Conservation (phyloP, 2,888 invertebrate genomes). For the Ryuthela nishihirai region DNA sequence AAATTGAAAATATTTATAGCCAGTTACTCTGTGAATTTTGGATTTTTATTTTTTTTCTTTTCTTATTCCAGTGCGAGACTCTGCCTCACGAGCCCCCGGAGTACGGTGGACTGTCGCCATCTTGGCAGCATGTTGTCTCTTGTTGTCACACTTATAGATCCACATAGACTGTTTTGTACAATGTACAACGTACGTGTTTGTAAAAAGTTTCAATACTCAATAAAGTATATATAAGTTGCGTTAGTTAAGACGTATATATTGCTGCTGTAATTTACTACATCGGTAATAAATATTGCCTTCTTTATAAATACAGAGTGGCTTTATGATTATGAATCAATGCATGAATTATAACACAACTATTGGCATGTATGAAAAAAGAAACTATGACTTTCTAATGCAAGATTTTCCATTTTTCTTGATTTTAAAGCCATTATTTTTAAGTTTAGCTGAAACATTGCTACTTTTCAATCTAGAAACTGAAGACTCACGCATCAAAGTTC, state of each 20-base stretch:
- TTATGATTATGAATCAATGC: no score
- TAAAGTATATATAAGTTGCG: conserved; percentile 23
- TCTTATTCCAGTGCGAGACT: conserved; percentile 30
- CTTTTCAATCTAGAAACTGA: no score
- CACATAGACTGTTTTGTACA: conserved; percentile 37
- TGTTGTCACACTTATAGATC: conserved; percentile 35
- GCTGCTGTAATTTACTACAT: conserved; percentile 26
- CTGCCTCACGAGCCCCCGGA: conserved; percentile 29
- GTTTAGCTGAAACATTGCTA: no score
- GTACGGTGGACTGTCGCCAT: conserved; percentile 34
- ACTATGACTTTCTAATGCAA: no score
- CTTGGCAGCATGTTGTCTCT: conserved; percentile 34
- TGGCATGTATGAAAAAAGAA: no score
- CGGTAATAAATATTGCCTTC: conserved; percentile 21
- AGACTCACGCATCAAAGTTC: no score
- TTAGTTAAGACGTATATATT: conserved; percentile 7
- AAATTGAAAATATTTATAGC: no score
- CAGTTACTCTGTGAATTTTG: no score
- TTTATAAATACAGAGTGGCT: no score
- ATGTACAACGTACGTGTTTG: conserved; percentile 37
- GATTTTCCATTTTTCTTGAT: no score
- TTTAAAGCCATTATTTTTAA: no score
- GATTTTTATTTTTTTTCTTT: neutral
- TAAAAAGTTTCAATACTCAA: conserved; percentile 39
- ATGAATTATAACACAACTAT: no score